Evolutionary conservation across 2,888 invertebrate genomes (phyloP), one percentile per base, ranked within the genome.

Genomic region (Didymodactylos carnosus): DNA sequence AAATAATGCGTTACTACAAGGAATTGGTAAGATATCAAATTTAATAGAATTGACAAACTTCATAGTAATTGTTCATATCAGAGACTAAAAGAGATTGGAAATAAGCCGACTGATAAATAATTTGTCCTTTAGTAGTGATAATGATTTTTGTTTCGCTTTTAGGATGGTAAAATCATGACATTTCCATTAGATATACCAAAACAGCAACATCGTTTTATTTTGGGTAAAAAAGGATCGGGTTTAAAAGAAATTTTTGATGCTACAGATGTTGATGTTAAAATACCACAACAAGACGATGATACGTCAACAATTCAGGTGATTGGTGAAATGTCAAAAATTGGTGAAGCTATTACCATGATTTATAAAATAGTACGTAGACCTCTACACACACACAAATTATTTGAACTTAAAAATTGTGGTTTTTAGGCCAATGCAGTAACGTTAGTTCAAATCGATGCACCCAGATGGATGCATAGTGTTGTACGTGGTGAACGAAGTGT

Each of bases 401-500:
- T 85, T 35, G 80, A 84, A 76, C 86, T 87, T 49, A 78, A 79
- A 27, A n/a, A n/a, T n/a, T n/a, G n/a, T n/a, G n/a, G n/a, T n/a
- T 90, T 91, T 80, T 94, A 94, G 85, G 95, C 97, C 14, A 94
- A 94, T 84, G 94, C 94, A 78, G 90, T 93, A 73, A 89, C 91
- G 80, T 90, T 91, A 39, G 88, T 89, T 73, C 89, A 89, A 78
- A 89, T 97, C 40, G 88, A 89, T 80, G 94, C 93, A 14, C 94
- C 94, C 7, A 88, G 91, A 76, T 97, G 97, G 97, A 89, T 95
- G 78, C 95, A 97, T 84, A 92, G 93, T 82, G 93, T 93, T 82
- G 92, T 98, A 77, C 95, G 97, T 80, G 98, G 98, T 72, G 90
- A 90, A 78, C 92, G 93, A 83, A 95, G 97, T 78, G 89, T 90